These are phyloP conservation scores for Archocentrus centrarchus DNA, from an alignment of 2,113 vertebrate genomes.

Conservation along the genomic window DNA sequence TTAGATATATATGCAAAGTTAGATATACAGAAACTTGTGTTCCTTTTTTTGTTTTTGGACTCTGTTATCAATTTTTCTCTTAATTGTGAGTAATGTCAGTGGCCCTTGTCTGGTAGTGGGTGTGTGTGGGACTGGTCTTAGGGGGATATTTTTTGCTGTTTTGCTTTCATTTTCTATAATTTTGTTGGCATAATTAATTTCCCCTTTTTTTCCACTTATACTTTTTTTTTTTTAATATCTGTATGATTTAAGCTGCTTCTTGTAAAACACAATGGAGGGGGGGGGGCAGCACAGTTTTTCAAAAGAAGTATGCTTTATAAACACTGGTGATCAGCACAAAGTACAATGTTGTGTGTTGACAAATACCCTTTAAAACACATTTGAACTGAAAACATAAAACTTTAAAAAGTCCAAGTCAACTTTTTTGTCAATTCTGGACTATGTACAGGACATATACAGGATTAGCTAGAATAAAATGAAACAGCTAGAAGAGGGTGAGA, in stretches of 20 bases:
- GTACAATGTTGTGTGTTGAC: too few relatives aligned
- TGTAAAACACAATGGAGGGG: too few relatives aligned
- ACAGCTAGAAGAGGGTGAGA: background rate
- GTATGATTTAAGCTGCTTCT: background rate
- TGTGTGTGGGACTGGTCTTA: background rate
- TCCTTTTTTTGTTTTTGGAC: background rate
- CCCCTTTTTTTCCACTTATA: background rate
- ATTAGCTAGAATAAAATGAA: background rate
- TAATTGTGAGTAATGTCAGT: background rate
- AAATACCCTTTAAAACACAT: too few relatives aligned
- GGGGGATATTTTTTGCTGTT: background rate
- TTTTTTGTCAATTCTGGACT: background rate
- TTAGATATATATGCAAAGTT: background rate
- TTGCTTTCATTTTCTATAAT: background rate
- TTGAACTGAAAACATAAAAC: background rate
- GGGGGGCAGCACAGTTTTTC: too few relatives aligned
- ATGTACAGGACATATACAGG: background rate
- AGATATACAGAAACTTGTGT: background rate
- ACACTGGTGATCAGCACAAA: background rate
- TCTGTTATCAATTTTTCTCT: background rate
- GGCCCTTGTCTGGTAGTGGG: background rate
- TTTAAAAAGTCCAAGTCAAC: background rate
- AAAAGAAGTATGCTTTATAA: background rate
- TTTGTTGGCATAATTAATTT: too few relatives aligned
- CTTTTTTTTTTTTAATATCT: background rate